Conservation (phyloP, 2,113 vertebrate genomes). For the Ciconia maguari region DNA sequence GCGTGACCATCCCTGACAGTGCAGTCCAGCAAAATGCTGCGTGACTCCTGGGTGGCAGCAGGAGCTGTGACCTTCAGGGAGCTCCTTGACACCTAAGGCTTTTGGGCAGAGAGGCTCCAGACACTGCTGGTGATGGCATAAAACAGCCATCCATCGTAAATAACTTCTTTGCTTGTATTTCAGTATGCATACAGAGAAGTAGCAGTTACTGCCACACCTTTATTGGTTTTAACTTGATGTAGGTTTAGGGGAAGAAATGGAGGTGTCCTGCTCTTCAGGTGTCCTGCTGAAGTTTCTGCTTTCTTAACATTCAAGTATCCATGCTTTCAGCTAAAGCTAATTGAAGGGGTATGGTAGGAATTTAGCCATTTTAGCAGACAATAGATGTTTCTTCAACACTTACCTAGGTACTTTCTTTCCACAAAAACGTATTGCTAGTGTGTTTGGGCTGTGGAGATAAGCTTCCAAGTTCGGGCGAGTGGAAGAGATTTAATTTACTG, state of each 20-base stretch:
- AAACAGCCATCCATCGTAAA: not conserved
- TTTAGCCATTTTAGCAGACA: not conserved
- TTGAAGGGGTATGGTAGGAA: not conserved
- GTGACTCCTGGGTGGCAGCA: not conserved
- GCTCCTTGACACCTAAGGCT: not conserved
- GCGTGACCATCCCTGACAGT: not conserved
- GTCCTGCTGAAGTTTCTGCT: not conserved
- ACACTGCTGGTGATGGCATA: not conserved
- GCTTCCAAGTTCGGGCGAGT: not conserved
- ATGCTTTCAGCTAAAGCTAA: not conserved
- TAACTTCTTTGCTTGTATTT: not conserved
- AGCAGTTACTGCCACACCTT: not conserved
- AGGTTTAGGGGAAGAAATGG: not conserved
- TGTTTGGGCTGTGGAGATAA: not conserved
- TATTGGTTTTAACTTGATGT: not conserved
- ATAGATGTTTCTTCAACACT: not conserved
- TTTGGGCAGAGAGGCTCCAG: not conserved
- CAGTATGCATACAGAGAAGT: not conserved
- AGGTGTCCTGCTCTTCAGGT: not conserved
- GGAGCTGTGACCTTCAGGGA: not conserved
- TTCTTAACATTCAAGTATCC: not conserved
- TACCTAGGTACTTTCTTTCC: not conserved
- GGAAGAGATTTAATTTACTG: not conserved
- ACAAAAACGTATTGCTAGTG: not conserved
- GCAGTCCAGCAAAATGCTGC: not conserved